Base-by-base conservation (phyloP, 1,140 invertebrate genomes). In the Araneus ventricosus region DNA sequence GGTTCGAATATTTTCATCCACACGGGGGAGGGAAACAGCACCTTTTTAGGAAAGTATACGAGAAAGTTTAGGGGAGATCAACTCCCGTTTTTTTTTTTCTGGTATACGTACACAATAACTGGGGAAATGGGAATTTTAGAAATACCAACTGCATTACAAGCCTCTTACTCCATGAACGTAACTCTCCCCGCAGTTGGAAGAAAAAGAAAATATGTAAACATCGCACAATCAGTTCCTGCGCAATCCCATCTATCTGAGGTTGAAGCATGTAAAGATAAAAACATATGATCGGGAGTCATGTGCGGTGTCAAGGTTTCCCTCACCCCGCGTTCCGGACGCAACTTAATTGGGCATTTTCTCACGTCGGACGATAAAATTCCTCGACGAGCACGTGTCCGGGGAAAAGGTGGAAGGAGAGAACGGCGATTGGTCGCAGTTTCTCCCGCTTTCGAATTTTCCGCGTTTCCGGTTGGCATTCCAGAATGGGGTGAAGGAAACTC, bases 301-400 rank as follows among this genome's bases (percentile, higher is more conserved):
- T 37, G 70, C 70, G 22, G 30, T 75, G 70, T 75, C 70, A 75
- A 75, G 70, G 70, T 75, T 75, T 37, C 22, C 30, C 70, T 75
- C 34, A 75, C 70, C 70, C 70, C 70, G 70, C 70, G 70, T 75
- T 75, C 70, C 70, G 70, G 70, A 75, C 70, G 70, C 20, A 34
- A 27, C 70, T 75, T 75, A 75, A 75, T 75, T 75, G 34, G 70
- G 37, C 70, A 75, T 75, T 75, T 75, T 75, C 70, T 75, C 70
- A 75, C 70, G 70, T 75, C 70, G 30, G 70, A 75, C 30, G 70
- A 75, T 75, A 75, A 75, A 75, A 75, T 34, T 75, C 30, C 30
- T 75, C 7, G 17, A 75, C 22, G 27, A 34, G 3, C 70, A 75
- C 70, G 70, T 75, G 70, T 37, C 70, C 20, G 70, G 70, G 70